phyloP scores from a whole-genome alignment of 2,888 invertebrate genomes.

The Drosophila buzzatii region DNA sequence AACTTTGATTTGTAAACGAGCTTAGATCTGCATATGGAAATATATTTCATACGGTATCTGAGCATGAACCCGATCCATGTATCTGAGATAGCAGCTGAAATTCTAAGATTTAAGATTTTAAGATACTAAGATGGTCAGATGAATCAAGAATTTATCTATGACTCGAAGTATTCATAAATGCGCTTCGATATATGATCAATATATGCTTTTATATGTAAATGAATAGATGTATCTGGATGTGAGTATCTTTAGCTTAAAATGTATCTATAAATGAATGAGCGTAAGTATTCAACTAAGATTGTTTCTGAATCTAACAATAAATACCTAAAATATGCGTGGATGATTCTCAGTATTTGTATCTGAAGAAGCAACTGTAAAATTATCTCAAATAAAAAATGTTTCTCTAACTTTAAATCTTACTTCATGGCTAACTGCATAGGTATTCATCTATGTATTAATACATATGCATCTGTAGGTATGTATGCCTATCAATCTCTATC shows the following conservation, averaged over 20 bases:
- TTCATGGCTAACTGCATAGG: no score
- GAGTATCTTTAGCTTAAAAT: background rate
- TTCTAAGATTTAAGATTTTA: no score
- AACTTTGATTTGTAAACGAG: background rate
- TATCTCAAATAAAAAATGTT: background rate
- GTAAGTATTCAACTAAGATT: background rate
- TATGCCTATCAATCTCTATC: no score
- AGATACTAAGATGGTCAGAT: no score
- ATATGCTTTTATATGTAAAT: no score
- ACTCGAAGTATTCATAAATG: no score
- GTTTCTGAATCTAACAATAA: background rate
- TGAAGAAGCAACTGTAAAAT: background rate
- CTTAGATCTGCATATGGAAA: background rate
- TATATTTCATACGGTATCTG: background rate
- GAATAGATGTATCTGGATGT: no score
- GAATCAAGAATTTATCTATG: no score
- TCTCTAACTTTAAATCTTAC: background rate
- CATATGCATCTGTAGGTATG: background rate
- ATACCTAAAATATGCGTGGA: background rate
- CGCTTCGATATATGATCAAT: no score
- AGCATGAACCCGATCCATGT: background rate
- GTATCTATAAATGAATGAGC: background rate
- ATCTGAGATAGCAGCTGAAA: background rate
- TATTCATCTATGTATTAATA: no score
- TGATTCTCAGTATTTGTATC: background rate